A percentile compares a stretch with the other conserved stretches of the same genome.
Evolutionary conservation across 2,113 vertebrate species (phyloP).

Genomic region (Synodontis membranacea): DNA sequence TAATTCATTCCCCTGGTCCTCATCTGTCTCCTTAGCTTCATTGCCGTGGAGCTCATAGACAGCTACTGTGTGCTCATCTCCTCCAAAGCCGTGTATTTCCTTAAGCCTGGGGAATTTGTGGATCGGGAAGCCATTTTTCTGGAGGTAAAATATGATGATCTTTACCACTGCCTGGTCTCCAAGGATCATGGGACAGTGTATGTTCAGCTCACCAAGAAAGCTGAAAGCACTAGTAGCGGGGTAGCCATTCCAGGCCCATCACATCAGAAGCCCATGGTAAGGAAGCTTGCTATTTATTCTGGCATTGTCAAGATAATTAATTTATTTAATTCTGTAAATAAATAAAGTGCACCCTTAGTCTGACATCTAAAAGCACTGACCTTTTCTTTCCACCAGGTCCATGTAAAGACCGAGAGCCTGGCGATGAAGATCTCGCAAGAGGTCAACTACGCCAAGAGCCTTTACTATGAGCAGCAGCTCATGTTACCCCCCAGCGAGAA

Average conservation of each 20-base stretch:
- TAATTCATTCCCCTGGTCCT: neutral
- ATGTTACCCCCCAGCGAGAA: conserved; percentile 88
- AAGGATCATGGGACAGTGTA: conserved; percentile 94
- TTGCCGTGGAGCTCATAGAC: conserved; percentile 90
- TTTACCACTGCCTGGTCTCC: conserved; percentile 97
- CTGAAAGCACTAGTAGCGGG: conserved; percentile 84
- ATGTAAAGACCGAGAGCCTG: conserved; percentile 88
- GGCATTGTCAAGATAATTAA: neutral
- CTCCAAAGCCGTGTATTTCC: conserved; percentile 93
- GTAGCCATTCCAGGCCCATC: conserved; percentile 93
- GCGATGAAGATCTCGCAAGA: conserved; percentile 94
- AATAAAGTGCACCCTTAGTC: neutral
- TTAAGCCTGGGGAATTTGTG: conserved; percentile 80
- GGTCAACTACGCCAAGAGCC: conserved; percentile 98
- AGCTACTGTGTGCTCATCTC: conserved; percentile 94
- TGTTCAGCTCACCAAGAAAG: conserved; percentile 95
- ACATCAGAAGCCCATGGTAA: conserved; percentile 96
- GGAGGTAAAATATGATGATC: conserved; percentile 93
- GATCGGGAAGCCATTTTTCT: conserved; percentile 95
- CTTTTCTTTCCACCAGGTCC: conserved; percentile 75
- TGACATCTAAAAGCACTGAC: neutral
- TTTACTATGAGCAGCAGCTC: conserved; percentile 97
- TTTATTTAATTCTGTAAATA: too few relatives aligned
- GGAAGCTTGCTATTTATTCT: conserved; percentile 38
- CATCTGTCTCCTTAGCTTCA: conserved; percentile 78